phyloP scores from a whole-genome alignment of 1,140 invertebrate species.

The Drepana arcuata region DNA sequence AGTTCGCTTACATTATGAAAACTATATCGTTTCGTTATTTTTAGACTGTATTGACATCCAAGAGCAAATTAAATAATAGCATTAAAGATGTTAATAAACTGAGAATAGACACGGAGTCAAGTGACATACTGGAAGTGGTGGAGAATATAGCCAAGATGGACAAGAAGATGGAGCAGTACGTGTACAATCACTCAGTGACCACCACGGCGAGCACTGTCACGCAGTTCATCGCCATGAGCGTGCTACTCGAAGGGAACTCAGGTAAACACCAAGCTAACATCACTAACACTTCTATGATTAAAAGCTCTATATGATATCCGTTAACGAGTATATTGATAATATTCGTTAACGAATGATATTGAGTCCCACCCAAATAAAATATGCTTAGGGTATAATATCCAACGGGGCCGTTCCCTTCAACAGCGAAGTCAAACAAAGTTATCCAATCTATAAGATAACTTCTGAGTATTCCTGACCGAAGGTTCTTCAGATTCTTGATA shows the following conservation, averaged over 20 bases:
- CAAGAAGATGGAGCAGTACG: slow-evolving; percentile 19
- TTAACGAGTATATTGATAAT: too few species aligned
- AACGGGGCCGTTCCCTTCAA: too few species aligned
- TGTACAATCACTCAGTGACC: slow-evolving; percentile 45
- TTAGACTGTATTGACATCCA: slow-evolving; percentile 23
- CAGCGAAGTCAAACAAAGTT: too few species aligned
- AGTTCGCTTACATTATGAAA: too few species aligned
- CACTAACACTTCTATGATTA: neutral
- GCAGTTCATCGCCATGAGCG: slow-evolving; percentile 71
- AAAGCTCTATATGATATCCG: too few species aligned
- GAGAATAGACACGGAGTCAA: slow-evolving; percentile 25
- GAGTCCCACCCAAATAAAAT: too few species aligned
- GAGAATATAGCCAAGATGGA: slow-evolving; percentile 31
- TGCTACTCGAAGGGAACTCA: slow-evolving; percentile 64
- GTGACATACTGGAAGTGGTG: slow-evolving; percentile 38
- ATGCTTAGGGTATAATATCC: too few species aligned
- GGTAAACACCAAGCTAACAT: slow-evolving; percentile 30
- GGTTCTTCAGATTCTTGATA: too few species aligned
- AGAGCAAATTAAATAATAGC: slow-evolving; percentile 25
- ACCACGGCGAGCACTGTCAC: slow-evolving; percentile 64
- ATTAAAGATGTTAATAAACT: slow-evolving; percentile 30
- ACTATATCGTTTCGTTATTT: slow-evolving; percentile 9
- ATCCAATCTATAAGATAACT: too few species aligned
- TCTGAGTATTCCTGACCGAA: too few species aligned
- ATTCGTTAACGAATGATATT: too few species aligned